Evolutionary conservation across 1,140 invertebrate species (phyloP), one percentile per base, ranked within the genome.

Genomic region (Bombus superbus): DNA sequence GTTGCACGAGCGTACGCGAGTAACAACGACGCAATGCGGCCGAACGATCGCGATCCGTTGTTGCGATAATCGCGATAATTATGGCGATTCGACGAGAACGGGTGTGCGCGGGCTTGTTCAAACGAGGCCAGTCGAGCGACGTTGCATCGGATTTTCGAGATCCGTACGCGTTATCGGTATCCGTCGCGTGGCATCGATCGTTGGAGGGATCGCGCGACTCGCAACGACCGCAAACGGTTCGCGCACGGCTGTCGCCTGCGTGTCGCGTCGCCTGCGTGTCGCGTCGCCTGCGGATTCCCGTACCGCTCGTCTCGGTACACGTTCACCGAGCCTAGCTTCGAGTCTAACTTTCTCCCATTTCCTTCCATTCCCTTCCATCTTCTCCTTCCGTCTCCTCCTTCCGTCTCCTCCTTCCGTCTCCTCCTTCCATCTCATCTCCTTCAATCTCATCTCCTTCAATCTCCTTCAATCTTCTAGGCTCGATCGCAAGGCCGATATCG

Each of bases 1-100:
- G 57, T 81, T 85, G 15, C 35, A 81, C 18, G 28, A 85, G 42
- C 44, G 83, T 79, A 72, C 82, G 76, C 77, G 78, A 53, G 18
- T 74, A 81, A 85, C 59, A 42, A 68, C 18, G 18, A 22, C 5
- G 18, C 44, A 73, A 85, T 74, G 13, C 69, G 35, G 3, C 57
- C 42, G 10, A 77, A 69, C 47, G 82, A 84, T 79, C 38, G n/a
- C 62, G 57, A 79, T 84, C 75, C 47, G 75, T 32, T 1, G 32
- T 32, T 32, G 32, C 32, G 32, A 32, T 32, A 32, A 32, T 32
- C 1, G 44, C 47, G 64, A 42, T 68, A 85, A 85, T 85, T 85
- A 85, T 66, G 35, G 32, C 59, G 83, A 66, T 74, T 66, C 53
- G 53, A 64, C 35, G 77, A 69, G 81, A 83, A 77, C 32, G 32